Conservation (phyloP, 2,888 invertebrate species). For the Pandemis cinnamomeana region DNA sequence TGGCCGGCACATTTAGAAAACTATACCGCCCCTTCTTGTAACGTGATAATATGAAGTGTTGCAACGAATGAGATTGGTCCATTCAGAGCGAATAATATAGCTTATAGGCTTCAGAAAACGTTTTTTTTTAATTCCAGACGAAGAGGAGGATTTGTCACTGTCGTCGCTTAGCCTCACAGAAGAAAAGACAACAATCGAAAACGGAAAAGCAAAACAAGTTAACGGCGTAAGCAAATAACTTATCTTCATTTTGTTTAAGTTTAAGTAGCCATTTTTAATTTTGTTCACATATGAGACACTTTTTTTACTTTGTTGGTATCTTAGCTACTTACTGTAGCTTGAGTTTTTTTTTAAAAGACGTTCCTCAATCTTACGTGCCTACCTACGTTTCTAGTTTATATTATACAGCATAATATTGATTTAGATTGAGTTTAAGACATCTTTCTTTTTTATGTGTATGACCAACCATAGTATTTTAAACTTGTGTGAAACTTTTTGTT, state of each 20-base stretch:
- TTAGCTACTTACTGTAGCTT: constrained; percentile 9
- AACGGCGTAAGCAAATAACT: constrained; percentile 60
- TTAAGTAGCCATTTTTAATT: constrained; percentile 25
- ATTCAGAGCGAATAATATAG: too few relatives aligned
- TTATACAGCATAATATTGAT: constrained; percentile 48
- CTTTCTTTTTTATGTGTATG: background rate
- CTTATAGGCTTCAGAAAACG: background rate
- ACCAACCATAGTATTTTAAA: background rate
- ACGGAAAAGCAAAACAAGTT: constrained; percentile 57
- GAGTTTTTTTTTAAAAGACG: constrained; percentile 2
- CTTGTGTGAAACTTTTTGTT: background rate
- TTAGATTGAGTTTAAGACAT: constrained; percentile 9
- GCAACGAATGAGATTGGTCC: too few relatives aligned
- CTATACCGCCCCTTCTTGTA: too few relatives aligned
- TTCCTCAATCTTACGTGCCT: background rate
- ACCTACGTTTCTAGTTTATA: constrained; percentile 44
- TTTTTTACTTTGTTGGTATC: background rate
- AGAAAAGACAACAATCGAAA: constrained; percentile 72
- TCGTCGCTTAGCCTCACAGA: constrained; percentile 71
- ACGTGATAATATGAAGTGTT: too few relatives aligned
- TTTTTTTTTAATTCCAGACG: constrained; percentile 57
- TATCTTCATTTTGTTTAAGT: constrained; percentile 36
- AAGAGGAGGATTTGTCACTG: constrained; percentile 70
- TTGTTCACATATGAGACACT: constrained; percentile 27
- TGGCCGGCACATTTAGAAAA: too few relatives aligned